Percentiles rank a stretch among this genome's conserved stretches.
Conservation (phyloP, 2,888 invertebrate genomes). For the Oegoconia quadripuncta region DNA sequence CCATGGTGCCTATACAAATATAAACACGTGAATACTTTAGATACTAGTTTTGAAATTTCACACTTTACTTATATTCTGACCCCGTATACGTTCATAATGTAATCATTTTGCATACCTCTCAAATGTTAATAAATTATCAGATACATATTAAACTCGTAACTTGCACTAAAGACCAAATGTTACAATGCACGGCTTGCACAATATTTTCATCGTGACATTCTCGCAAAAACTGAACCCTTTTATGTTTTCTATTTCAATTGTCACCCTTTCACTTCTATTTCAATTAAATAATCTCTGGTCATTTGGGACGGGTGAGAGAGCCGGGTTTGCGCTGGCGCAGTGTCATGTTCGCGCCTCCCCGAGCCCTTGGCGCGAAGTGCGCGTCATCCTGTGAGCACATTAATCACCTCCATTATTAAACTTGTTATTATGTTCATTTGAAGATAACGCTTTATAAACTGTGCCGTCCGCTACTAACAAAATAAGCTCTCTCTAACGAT, state of each 20-base stretch:
- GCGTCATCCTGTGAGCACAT: constrained; percentile 76
- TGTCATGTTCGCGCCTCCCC: constrained; percentile 63
- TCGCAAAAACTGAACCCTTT: constrained; percentile 70
- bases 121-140: constrained; percentile 4
- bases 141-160: constrained; percentile 28
- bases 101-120: no score
- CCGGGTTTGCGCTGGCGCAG: constrained; percentile 26
- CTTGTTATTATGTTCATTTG: constrained; percentile 77
- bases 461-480: constrained; percentile 72
- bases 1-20: background rate
- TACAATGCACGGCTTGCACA: constrained; percentile 72
- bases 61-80: no score
- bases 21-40: background rate
- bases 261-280: constrained; percentile 77
- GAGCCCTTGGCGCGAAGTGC: constrained; percentile 58
- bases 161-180: constrained; percentile 66
- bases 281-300: constrained; percentile 80
- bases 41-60: background rate
- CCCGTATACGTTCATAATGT: no score
- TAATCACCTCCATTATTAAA: constrained; percentile 77
- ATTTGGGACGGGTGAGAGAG: constrained; percentile 62
- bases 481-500: constrained; percentile 75
- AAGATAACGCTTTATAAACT: constrained; percentile 78
- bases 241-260: constrained; percentile 76
- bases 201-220: constrained; percentile 69